A percentile compares a stretch with the other conserved stretches of the same genome.
phyloP scores from a whole-genome alignment of 53 echinoderm and acorn worm species.

The Holothuria scabra region DNA sequence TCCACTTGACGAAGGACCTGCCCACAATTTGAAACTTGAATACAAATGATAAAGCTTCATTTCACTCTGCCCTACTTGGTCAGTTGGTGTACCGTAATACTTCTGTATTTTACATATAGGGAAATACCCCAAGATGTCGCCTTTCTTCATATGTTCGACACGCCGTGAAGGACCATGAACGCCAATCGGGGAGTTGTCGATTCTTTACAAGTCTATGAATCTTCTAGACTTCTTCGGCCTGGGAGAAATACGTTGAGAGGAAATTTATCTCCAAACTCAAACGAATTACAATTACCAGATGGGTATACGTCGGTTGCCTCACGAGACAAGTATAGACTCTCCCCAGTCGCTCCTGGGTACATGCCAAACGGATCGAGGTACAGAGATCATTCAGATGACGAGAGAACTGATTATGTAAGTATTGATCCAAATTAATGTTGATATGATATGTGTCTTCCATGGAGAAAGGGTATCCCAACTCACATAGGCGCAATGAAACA shows the following conservation, averaged over 20 bases:
- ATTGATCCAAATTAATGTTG: neutral
- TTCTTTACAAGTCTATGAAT: conserved; percentile 3
- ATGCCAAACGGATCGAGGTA: conserved; percentile 54
- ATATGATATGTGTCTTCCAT: neutral
- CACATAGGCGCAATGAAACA: too few species aligned
- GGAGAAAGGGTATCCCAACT: neutral
- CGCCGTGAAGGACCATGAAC: conserved; percentile 11
- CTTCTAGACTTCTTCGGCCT: neutral
- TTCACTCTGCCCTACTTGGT: too few species aligned
- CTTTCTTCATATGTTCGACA: too few species aligned
- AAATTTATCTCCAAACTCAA: neutral
- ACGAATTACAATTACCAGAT: conserved; percentile 13
- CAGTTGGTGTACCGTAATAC: too few species aligned
- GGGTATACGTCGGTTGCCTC: conserved; percentile 52
- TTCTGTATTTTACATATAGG: too few species aligned
- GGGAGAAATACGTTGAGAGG: neutral
- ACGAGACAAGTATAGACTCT: conserved; percentile 66
- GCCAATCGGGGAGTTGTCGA: conserved; percentile 2
- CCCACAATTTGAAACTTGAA: too few species aligned
- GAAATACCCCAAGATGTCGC: too few species aligned
- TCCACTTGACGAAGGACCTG: too few species aligned
- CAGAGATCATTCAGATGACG: conserved; percentile 50
- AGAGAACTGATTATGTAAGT: conserved; percentile 50
- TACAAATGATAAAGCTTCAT: too few species aligned
- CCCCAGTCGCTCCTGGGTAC: conserved; percentile 76